Evolutionary conservation across 2,888 invertebrate species (phyloP), one percentile per base, ranked within the genome.

Genomic region (Xestia ashworthii): DNA sequence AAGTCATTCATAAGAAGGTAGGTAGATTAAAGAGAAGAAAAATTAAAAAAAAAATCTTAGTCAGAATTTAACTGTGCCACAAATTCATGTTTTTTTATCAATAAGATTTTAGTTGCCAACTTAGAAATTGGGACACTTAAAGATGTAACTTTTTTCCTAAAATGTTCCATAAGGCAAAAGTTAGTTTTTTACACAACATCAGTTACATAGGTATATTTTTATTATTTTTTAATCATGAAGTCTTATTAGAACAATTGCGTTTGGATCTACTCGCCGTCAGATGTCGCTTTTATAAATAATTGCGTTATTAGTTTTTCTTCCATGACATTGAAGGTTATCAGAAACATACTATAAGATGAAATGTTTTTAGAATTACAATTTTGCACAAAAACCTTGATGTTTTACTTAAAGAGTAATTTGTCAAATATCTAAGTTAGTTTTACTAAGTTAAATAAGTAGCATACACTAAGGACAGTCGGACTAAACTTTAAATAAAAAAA

Each of bases 241-340:
- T 84, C 78, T 73, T 70, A 72, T 87, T 67, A 76, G 87, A 86
- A 50, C 62, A 66, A 55, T 48, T 38, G 0, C 22, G 25, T 78
- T 80, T 76, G 72, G 65, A 66, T 75, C 78, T 78, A 78, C 80
- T 81, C 64, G 2, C 78, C 89, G 82, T 48, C 77, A 88, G 88
- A 88, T 88, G 89, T 84, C 88, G 83, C 74, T 84, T 72, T 67
- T 22, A 4, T 69, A 64, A 70, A 65, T 58, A 5, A 50, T 38
- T 67, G 5, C 32, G 50, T 19, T 44, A 65, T 66, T 71, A 1
- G 41, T 75, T 76, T 73, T 71, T 81, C 75, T 48, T 25, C 70
- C 58, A 77, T 72, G 81, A 75, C 77, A 68, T 60, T 41, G 72
- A 64, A 84, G 89, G 89, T 87, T 77, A 78, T 76, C 32, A 19